phyloP scores from a whole-genome alignment of 1,140 invertebrate species.

The Pseudachorutes palmiensis region DNA sequence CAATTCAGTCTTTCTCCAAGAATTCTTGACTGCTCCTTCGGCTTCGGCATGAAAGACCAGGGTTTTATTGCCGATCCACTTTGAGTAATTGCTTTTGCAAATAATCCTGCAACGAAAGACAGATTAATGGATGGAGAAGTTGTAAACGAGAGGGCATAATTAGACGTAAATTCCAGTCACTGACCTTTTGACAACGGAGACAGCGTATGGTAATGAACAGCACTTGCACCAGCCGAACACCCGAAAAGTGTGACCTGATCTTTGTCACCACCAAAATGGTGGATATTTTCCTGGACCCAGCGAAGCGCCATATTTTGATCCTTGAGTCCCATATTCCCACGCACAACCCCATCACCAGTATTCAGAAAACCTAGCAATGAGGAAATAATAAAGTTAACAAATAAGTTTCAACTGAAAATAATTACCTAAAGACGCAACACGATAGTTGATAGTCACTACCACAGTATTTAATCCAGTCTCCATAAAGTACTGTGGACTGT shows the following conservation, averaged over 20 bases:
- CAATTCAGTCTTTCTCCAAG: slow-evolving; percentile 43
- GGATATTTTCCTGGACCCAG: slow-evolving; percentile 6
- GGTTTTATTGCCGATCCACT: slow-evolving; percentile 56
- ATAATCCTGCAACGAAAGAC: neutral
- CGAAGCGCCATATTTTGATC: neutral
- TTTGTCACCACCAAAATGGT: neutral
- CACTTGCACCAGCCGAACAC: neutral
- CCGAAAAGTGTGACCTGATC: slow-evolving; percentile 1
- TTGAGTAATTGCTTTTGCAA: slow-evolving; percentile 13
- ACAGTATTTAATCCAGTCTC: neutral
- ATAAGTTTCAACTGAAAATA: neutral
- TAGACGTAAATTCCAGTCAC: too few relatives aligned
- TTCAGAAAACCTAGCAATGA: slow-evolving; percentile 37
- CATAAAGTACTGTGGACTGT: slow-evolving; percentile 9
- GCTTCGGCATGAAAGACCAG: slow-evolving; percentile 53
- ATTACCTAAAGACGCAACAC: slow-evolving; percentile 13
- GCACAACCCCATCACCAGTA: slow-evolving; percentile 41
- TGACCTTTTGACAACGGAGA: slow-evolving; percentile 8
- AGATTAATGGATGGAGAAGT: neutral
- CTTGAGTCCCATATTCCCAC: slow-evolving; percentile 16
- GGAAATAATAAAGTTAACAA: neutral
- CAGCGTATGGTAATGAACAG: slow-evolving; percentile 8
- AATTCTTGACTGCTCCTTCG: slow-evolving; percentile 37
- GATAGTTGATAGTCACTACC: slow-evolving; percentile 14
- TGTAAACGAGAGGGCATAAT: too few relatives aligned